Percentiles rank a stretch among this genome's conserved stretches.
These are phyloP conservation scores for Calyptomena viridis DNA, from an alignment of 2,113 vertebrate species.

Conservation along the genomic window DNA sequence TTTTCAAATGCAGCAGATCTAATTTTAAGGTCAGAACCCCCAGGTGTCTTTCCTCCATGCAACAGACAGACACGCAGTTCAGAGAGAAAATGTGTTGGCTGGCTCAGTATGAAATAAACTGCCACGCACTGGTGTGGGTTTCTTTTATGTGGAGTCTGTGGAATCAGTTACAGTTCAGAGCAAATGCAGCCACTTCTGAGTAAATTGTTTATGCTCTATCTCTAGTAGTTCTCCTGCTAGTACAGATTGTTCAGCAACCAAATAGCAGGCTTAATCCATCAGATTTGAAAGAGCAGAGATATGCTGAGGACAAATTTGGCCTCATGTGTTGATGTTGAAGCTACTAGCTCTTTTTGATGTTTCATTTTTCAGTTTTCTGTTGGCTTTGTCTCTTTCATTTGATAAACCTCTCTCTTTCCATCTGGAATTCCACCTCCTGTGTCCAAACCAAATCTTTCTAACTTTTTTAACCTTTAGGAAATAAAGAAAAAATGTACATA, in stretches of 20 bases:
- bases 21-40: slow-evolving; percentile 57
- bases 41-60: slow-evolving; percentile 65
- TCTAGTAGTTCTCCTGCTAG: slow-evolving; percentile 10
- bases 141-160: slow-evolving; percentile 49
- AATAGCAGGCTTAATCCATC: neutral
- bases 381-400: neutral
- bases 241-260: neutral
- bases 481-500: neutral
- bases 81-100: slow-evolving; percentile 31
- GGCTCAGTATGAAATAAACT: slow-evolving; percentile 14
- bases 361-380: neutral
- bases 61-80: neutral
- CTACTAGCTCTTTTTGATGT: neutral
- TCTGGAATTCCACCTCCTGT: neutral
- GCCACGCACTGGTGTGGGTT: slow-evolving; percentile 41
- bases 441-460: neutral
- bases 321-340: neutral
- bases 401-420: slow-evolving; percentile 19
- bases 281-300: neutral
- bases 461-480: slow-evolving; percentile 6
- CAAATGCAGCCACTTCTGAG: neutral
- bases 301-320: neutral
- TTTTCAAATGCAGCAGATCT: neutral
- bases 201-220: slow-evolving; percentile 2
- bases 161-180: slow-evolving; percentile 37